A percentile compares a stretch with the other conserved stretches of the same genome.
These are phyloP conservation scores for Pyxicephalus adspersus DNA, from an alignment of 2,113 vertebrate species.

Conservation along the genomic window DNA sequence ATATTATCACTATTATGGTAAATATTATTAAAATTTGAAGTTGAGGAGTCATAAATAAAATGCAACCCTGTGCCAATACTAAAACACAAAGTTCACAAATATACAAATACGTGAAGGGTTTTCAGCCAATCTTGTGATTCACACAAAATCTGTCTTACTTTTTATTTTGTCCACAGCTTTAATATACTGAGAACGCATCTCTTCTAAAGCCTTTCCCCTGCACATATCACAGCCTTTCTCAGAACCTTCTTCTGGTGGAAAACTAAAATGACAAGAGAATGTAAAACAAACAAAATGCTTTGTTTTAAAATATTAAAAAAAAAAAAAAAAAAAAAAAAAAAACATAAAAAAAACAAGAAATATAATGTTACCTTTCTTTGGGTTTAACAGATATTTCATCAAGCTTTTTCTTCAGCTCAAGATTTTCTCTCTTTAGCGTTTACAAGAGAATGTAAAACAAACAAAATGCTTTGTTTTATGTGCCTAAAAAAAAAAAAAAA, in stretches of 20 bases:
- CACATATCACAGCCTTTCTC: slow-evolving; percentile 63
- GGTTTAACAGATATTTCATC: slow-evolving; percentile 57
- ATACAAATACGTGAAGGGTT: too few species aligned
- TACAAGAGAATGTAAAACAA: slow-evolving; percentile 37
- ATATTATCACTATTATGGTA: too few species aligned
- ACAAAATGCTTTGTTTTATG: neutral
- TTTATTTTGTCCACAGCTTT: slow-evolving; percentile 89
- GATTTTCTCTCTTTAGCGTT: slow-evolving; percentile 65
- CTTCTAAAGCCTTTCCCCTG: slow-evolving; percentile 79
- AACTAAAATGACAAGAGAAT: slow-evolving; percentile 61
- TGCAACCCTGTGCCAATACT: too few species aligned
- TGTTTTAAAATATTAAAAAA: neutral
- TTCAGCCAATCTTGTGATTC: too few species aligned
- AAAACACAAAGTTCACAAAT: too few species aligned
- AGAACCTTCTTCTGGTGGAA: slow-evolving; percentile 62
- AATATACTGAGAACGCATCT: slow-evolving; percentile 91
- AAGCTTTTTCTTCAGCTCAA: slow-evolving; percentile 63
- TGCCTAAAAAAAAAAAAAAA: neutral
- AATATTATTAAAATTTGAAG: too few species aligned
- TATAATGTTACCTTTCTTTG: slow-evolving; percentile 71
- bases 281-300: slow-evolving; percentile 14
- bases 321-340: neutral
- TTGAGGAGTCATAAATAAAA: too few species aligned
- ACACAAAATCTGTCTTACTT: too few species aligned
- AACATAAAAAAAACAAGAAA: too few species aligned